A percentile compares a stretch with the other conserved stretches of the same genome.
These are phyloP conservation scores for Dryobotodes eremita DNA, from an alignment of 2,888 invertebrate species.

Conservation along the genomic window DNA sequence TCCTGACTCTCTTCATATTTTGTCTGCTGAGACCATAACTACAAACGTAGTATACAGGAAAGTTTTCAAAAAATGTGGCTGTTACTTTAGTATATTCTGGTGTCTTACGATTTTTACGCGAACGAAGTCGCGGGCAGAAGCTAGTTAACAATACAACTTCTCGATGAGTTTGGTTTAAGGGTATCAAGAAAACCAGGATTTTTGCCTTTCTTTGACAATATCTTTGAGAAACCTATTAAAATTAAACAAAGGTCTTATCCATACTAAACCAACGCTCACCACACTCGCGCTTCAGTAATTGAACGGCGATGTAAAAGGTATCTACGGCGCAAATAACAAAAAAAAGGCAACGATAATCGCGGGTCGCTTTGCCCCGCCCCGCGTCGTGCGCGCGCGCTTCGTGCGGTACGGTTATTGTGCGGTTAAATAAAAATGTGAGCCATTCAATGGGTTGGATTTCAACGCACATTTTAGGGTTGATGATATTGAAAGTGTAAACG, in stretches of 20 bases:
- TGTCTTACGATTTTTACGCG: too few species aligned
- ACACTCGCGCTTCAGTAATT: slow-evolving; percentile 87
- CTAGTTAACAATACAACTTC: not conserved
- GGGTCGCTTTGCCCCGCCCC: slow-evolving; percentile 85
- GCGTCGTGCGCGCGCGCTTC: slow-evolving; percentile 74
- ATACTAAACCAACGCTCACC: slow-evolving; percentile 68
- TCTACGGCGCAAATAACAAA: slow-evolving; percentile 89
- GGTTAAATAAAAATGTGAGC: slow-evolving; percentile 83
- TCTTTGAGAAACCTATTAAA: not conserved
- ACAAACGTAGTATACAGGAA: too few species aligned
- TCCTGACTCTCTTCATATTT: too few species aligned
- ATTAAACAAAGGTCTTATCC: slow-evolving; percentile 71
- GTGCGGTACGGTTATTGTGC: slow-evolving; percentile 83
- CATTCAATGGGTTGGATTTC: slow-evolving; percentile 84
- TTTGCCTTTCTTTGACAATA: not conserved
- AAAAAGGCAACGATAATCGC: slow-evolving; percentile 86
- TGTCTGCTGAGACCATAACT: too few species aligned
- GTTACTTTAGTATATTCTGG: too few species aligned
- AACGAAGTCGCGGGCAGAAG: too few species aligned
- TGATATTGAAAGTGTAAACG: slow-evolving; percentile 37
- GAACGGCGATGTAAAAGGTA: slow-evolving; percentile 91
- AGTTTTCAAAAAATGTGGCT: too few species aligned
- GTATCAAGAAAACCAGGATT: not conserved
- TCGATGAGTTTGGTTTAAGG: not conserved
- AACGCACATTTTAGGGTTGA: slow-evolving; percentile 77